phyloP scores from a whole-genome alignment of 2,888 invertebrate species.

The Cybosia mesomella region DNA sequence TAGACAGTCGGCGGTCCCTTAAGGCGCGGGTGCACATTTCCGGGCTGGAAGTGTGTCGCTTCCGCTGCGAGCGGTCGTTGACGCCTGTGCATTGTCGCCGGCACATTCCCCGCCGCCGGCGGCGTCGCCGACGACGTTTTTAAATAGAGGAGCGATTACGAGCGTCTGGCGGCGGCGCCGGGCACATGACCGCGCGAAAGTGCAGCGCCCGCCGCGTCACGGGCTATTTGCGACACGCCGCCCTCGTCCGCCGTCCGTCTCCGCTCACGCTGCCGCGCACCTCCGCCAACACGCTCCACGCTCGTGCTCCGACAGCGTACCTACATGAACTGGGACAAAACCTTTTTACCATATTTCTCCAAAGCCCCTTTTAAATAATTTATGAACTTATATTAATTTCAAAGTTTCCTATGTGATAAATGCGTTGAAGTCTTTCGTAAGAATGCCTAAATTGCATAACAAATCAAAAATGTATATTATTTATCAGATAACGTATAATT shows the following conservation, averaged over 20 bases:
- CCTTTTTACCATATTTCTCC: neutral
- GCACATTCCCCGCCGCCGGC: conserved; percentile 80
- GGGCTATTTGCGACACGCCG: conserved; percentile 81
- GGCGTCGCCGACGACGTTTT: conserved; percentile 80
- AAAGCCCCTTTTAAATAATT: neutral
- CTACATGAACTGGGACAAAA: neutral
- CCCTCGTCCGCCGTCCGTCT: conserved; percentile 39
- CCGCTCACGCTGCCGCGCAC: conserved; percentile 29
- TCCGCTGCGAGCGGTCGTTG: conserved; percentile 85
- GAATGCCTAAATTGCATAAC: conserved; percentile 31
- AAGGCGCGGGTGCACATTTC: conserved; percentile 84
- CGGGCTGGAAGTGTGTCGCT: conserved; percentile 87
- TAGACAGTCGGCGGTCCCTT: conserved; percentile 79
- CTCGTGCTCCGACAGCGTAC: conserved; percentile 6
- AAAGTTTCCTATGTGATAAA: neutral
- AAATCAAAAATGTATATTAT: conserved; percentile 33
- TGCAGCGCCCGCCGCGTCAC: conserved; percentile 85
- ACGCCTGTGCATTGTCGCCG: conserved; percentile 81
- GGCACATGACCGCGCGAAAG: conserved; percentile 84
- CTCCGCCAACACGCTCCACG: conserved; percentile 19
- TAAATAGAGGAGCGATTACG: conserved; percentile 85
- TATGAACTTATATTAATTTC: neutral
- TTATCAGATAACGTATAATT: conserved; percentile 49
- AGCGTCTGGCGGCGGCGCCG: conserved; percentile 82
- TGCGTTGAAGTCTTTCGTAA: conserved; percentile 69